These are phyloP conservation scores for Triplophysa tibetana DNA, from an alignment of 2,113 vertebrate species.

Conservation along the genomic window DNA sequence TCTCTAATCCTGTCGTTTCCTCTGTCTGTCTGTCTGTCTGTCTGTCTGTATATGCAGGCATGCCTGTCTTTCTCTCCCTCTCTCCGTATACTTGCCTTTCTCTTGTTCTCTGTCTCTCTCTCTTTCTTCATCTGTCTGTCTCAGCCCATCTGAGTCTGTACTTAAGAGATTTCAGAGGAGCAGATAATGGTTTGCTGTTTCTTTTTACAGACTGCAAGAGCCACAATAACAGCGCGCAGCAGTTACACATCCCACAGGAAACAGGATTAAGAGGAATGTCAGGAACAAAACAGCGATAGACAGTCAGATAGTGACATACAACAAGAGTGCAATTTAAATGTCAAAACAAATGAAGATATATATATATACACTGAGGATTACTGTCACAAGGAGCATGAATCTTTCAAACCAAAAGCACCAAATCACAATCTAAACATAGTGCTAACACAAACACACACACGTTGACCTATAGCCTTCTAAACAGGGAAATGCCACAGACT, in stretches of 20 bases:
- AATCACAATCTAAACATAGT: neutral
- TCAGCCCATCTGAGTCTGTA: conserved; percentile 16
- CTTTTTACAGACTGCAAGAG: conserved; percentile 37
- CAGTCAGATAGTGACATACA: too few relatives aligned
- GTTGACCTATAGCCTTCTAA: neutral
- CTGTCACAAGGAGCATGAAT: neutral
- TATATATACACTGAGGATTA: neutral
- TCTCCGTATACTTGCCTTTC: too few relatives aligned
- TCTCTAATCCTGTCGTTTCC: too few relatives aligned
- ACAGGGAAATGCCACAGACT: too few relatives aligned
- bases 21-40: neutral
- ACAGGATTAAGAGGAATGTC: neutral
- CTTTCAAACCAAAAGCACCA: neutral
- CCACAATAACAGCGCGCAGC: conserved; percentile 37
- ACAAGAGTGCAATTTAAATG: too few relatives aligned
- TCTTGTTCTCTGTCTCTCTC: neutral
- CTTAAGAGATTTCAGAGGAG: conserved; percentile 14
- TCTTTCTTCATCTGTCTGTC: conserved; percentile 9
- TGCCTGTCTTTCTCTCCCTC: too few relatives aligned
- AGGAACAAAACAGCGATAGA: too few relatives aligned
- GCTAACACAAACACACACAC: neutral
- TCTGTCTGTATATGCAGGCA: neutral
- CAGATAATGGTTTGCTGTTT: neutral
- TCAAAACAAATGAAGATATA: too few relatives aligned
- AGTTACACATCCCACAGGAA: neutral